Percentiles rank a stretch among this genome's conserved stretches.
These are phyloP conservation scores for Macrobrachium rosenbergii DNA, from an alignment of 1,140 invertebrate genomes.

Conservation along the genomic window DNA sequence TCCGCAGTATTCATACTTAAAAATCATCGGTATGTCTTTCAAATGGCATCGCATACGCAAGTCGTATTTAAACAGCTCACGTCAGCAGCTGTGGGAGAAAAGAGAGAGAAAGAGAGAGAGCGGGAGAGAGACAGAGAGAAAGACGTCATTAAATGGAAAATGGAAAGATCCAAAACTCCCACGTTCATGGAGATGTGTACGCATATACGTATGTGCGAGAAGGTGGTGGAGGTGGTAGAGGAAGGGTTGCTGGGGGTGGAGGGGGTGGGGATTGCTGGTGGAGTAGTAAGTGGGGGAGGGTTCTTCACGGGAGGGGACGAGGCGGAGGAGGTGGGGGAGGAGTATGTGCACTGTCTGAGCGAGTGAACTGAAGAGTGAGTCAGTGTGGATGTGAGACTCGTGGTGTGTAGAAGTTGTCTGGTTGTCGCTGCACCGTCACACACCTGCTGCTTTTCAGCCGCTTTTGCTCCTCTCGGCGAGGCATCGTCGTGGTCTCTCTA, in stretches of 20 bases:
- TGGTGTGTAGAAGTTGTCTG: conserved; percentile 33
- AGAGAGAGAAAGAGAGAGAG: not conserved
- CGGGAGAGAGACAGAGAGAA: conserved; percentile 10
- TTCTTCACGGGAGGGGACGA: not conserved
- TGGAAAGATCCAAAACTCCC: not conserved
- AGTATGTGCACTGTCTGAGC: conserved; percentile 10
- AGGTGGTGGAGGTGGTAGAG: not conserved
- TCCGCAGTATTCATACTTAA: too few species aligned
- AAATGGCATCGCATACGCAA: too few species aligned
- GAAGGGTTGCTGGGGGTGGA: not conserved
- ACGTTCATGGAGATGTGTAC: not conserved
- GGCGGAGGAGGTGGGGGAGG: not conserved
- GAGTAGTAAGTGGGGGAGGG: not conserved
- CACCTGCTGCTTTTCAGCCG: conserved; percentile 24
- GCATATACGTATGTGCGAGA: not conserved
- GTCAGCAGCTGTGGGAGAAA: too few species aligned
- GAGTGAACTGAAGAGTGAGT: conserved; percentile 30
- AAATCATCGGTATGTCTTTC: too few species aligned
- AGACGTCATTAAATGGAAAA: not conserved
- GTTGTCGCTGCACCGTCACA: conserved; percentile 1
- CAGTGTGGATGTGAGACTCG: conserved; percentile 56
- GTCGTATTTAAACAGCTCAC: too few species aligned
- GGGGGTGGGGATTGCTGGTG: conserved; percentile 1
- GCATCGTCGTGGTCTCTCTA: not conserved
- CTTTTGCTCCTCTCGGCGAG: conserved; percentile 17